Evolutionary conservation across 2,113 vertebrate genomes (phyloP), one percentile per base, ranked within the genome.

Genomic region (Aplodontia rufa): DNA sequence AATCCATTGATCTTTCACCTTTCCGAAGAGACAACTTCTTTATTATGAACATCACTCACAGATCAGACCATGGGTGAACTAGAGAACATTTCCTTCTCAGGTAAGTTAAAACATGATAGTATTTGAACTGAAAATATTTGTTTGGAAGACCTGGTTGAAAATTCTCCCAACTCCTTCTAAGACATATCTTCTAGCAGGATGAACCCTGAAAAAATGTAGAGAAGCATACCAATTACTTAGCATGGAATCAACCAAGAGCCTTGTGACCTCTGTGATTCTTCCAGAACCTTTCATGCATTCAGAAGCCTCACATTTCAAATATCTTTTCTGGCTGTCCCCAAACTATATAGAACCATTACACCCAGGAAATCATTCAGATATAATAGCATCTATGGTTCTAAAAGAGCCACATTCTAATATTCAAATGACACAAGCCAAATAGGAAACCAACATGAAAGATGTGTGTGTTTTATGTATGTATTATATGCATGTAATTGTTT

Each of bases 231-330:
- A 72, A 51, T 87, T 71, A 78, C 12, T 74, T 68, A 0, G 60
- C 32, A 93, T 22, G 45, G 58, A 90, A 96, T 97, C 97, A 97
- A 88, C 60, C 93, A 68, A 75, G 32, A 51, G 0, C 9, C 49
- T 47, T 93, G 58, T 87, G 89, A 94, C 60, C 37, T 85, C 68
- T 72, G 6, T 0, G 35, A 75, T 87, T 96, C 90, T 88, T 96
- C 92, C 62, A 68, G 81, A 90, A 97, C 58, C 17, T 83, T 87
- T 83, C 75, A 28, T 87, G 53, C 47, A 45, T 0, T 95, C 92
- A 71, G 87, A 97, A 97, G 93, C 47, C 72, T 58, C 79, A 49
- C 75, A 68, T 74, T 91, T n/a, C 88, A 97, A 97, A 72, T 69
- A 94, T 91, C 7, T 66, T 96, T 87, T 51, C 64, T 96, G 53